Evolutionary conservation across 2,797 vertebrate species (phyloP), one percentile per base, ranked within the genome.

Genomic region (Danio kyathit): DNA sequence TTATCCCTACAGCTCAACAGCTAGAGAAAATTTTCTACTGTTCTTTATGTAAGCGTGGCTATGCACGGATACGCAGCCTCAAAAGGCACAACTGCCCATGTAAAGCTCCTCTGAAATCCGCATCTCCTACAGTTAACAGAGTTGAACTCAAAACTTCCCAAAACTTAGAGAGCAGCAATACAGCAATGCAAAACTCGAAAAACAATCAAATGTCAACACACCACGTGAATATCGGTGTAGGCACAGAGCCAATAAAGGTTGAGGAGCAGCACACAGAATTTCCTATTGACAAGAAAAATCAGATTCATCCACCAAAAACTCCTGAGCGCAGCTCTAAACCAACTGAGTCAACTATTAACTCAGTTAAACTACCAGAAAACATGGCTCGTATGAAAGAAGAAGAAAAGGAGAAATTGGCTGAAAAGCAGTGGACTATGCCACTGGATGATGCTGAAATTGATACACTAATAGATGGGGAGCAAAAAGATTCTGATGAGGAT

Each of bases 51-150:
- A 94, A 93, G 77, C 92, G 93, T 64, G 93, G 87, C 69, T 95
- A 94, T 9, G 90, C 92, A 11, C 89, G 93, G 41, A 89, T 92
- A 82, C 93, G 94, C 86, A 92, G 90, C 85, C 90, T 95, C 5
- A 94, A 92, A 83, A 93, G 82, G 19, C 94, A 95, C 82, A 93
- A 90, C 71, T 95, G 94, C 85, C 91, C 88, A 0, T 91, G 89
- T 54, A 83, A 84, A 6, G 56, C 75, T 7, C 71, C 73, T 63
- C 12, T 64, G 8, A 59, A 73, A 48, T 76, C 10, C 16, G 81
- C 80, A 11, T 11, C 48, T 29, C 9, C 48, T 67, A 65, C 11
- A 10, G n/a, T 13, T 16, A 71, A 52, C 17, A 51, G 79, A 16
- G n/a, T 6, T 49, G 41, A 46, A 14, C 14, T 56, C 5, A 41